phyloP scores from a whole-genome alignment of 2,113 vertebrate species.

The Corynorhinus townsendii region DNA sequence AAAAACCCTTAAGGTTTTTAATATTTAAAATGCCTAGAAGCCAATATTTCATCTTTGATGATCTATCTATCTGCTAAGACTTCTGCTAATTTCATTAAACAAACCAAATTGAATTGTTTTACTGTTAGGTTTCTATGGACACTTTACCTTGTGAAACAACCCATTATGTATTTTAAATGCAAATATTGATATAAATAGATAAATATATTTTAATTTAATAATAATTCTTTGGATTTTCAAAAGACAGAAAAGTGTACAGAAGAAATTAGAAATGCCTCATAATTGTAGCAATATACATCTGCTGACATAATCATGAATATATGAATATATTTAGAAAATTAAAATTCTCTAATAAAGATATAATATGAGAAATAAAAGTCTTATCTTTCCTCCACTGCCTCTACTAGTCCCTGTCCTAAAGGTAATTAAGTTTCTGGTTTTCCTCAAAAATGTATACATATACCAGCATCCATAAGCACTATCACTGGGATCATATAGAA shows the following conservation, averaged over 20 bases:
- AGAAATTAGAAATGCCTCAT: not conserved
- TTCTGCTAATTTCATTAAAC: constrained; percentile 63
- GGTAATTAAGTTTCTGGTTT: not conserved
- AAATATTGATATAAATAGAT: not conserved
- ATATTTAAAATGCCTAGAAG: constrained; percentile 69
- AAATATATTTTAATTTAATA: constrained; percentile 35
- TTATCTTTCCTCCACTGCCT: not conserved
- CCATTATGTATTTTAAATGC: not conserved
- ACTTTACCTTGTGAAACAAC: constrained; percentile 33
- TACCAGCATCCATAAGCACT: not conserved
- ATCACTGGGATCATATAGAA: not conserved
- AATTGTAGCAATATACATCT: not conserved
- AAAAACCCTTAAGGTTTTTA: constrained; percentile 69
- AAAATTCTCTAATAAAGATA: not conserved
- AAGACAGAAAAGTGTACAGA: not conserved
- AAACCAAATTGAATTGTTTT: constrained; percentile 54
- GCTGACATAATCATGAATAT: not conserved
- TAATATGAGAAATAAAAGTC: not conserved
- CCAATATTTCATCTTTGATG: constrained; percentile 55
- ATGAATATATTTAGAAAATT: constrained; percentile 26
- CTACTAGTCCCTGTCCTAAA: not conserved
- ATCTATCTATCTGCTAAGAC: constrained; percentile 48
- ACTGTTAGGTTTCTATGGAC: constrained; percentile 58
- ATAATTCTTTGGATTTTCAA: constrained; percentile 15
- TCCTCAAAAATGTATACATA: not conserved